phyloP scores from a whole-genome alignment of 2,888 invertebrate species.

The Idaea straminata region DNA sequence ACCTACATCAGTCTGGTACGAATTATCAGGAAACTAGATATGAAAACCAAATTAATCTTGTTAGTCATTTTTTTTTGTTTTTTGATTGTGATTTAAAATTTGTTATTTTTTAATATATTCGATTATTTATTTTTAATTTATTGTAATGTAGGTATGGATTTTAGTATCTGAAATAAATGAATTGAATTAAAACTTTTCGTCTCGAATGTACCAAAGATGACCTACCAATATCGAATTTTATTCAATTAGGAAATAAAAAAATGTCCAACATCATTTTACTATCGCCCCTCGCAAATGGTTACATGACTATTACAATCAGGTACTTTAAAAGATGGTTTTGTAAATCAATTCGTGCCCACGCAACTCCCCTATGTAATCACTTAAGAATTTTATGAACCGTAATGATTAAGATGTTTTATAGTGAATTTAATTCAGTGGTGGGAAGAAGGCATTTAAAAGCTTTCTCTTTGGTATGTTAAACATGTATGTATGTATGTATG shows the following conservation, averaged over 20 bases:
- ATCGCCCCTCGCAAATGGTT: conserved; percentile 40
- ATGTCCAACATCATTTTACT: conserved; percentile 25
- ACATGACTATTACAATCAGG: conserved; percentile 40
- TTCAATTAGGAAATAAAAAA: conserved; percentile 15
- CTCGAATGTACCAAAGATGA: not conserved
- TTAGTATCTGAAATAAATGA: too few species aligned
- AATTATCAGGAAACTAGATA: too few species aligned
- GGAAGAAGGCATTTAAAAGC: conserved; percentile 43
- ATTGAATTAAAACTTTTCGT: not conserved
- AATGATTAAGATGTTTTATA: conserved; percentile 79
- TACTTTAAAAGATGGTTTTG: conserved; percentile 70
- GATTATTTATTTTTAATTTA: too few species aligned
- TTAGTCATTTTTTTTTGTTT: too few species aligned
- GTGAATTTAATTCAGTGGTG: conserved; percentile 43
- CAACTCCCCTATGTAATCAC: conserved; percentile 74
- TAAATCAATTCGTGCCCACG: conserved; percentile 73
- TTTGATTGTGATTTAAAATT: too few species aligned
- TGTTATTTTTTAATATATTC: too few species aligned
- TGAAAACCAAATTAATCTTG: too few species aligned
- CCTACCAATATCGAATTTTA: not conserved
- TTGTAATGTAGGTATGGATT: too few species aligned
- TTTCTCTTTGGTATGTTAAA: conserved; percentile 44
- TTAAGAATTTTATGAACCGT: conserved; percentile 78
- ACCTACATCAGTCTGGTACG: too few species aligned
- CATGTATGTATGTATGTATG: conserved; percentile 45